Conservation (phyloP, 2,113 vertebrate species). For the Sinocyclocheilus anshuiensis region DNA sequence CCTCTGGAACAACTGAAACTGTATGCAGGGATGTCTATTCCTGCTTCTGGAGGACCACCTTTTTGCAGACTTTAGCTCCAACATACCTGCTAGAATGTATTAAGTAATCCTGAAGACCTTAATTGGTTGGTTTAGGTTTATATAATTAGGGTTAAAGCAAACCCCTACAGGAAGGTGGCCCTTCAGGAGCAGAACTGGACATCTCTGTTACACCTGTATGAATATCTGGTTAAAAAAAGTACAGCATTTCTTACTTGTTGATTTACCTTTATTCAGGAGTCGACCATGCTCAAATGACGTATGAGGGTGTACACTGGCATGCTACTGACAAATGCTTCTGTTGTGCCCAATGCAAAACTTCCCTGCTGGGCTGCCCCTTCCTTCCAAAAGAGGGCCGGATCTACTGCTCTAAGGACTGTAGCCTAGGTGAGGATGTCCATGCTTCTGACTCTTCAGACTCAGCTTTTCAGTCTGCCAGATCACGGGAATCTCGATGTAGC, state of each 20-base stretch:
- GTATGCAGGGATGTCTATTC: background rate
- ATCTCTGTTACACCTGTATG: background rate
- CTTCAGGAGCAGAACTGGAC: background rate
- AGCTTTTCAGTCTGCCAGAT: constrained; percentile 90
- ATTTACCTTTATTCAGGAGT: constrained; percentile 77
- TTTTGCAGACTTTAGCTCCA: background rate
- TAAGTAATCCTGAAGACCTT: background rate
- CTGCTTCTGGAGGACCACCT: background rate
- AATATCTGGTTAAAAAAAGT: background rate
- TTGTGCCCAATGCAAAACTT: constrained; percentile 91
- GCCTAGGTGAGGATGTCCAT: constrained; percentile 88
- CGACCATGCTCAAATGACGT: constrained; percentile 97
- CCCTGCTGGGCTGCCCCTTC: constrained; percentile 92
- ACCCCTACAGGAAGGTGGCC: background rate
- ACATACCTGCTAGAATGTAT: background rate
- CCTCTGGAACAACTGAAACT: background rate
- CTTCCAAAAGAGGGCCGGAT: constrained; percentile 92
- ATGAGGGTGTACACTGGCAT: constrained; percentile 94
- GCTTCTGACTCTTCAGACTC: constrained; percentile 93
- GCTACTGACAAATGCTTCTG: constrained; percentile 93
- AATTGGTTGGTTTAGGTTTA: background rate
- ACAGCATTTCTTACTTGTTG: background rate
- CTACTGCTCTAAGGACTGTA: constrained; percentile 94
- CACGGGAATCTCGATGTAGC: constrained; percentile 87
- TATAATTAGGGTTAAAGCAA: background rate